phyloP scores from a whole-genome alignment of 2,113 vertebrate species.

The Lepus timidus region DNA sequence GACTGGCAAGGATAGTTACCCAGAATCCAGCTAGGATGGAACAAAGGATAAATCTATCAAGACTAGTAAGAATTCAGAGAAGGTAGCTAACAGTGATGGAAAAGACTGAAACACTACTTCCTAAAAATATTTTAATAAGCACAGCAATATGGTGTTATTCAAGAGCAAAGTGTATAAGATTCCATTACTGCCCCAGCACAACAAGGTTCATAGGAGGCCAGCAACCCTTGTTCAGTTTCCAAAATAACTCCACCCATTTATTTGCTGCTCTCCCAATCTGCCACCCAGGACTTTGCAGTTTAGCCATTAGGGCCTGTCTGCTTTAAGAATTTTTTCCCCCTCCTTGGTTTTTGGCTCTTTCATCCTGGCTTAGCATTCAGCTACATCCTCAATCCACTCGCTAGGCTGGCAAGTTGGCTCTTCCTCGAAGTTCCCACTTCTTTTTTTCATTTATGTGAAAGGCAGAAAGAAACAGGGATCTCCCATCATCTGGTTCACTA shows the following conservation, averaged over 20 bases:
- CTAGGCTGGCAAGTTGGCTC: neutral
- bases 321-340: neutral
- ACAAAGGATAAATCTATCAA: neutral
- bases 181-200: neutral
- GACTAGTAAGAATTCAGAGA: neutral
- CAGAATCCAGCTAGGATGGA: neutral
- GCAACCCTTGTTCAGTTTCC: slow-evolving; percentile 22
- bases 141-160: neutral
- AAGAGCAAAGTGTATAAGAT: neutral
- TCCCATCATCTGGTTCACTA: no score
- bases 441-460: no score
- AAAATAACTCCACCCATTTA: slow-evolving; percentile 10
- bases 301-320: neutral
- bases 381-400: neutral
- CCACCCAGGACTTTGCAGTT: neutral
- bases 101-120: neutral
- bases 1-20: neutral
- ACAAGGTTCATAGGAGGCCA: neutral
- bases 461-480: no score
- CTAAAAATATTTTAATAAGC: slow-evolving; percentile 14
- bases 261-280: neutral
- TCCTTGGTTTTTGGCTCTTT: neutral
- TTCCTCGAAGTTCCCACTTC: neutral
- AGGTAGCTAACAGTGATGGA: neutral
- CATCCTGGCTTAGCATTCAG: neutral